Percentiles rank a stretch among this genome's conserved stretches.
phyloP scores from a whole-genome alignment of 2,797 vertebrate species.

The Pantherophis alleghaniensis region DNA sequence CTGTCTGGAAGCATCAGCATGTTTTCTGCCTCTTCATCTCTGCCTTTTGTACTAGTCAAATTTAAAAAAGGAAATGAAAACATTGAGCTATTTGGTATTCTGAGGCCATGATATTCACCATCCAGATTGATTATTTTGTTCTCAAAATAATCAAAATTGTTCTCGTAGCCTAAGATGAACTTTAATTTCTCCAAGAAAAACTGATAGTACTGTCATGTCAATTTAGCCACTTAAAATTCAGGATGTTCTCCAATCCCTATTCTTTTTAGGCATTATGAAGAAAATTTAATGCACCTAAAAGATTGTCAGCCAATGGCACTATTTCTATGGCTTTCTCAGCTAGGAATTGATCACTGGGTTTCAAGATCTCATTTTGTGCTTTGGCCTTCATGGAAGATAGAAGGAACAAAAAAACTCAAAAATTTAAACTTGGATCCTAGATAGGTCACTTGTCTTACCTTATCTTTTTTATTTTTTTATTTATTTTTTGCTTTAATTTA shows the following conservation, averaged over 20 bases:
- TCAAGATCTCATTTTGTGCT: background rate
- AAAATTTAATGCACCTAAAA: background rate
- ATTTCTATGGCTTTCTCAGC: background rate
- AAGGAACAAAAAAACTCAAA: background rate
- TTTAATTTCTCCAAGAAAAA: background rate
- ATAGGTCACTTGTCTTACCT: background rate
- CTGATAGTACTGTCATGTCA: background rate
- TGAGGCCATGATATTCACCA: background rate
- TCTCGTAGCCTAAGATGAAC: background rate
- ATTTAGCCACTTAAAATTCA: background rate
- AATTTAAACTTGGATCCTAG: background rate
- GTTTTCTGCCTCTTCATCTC: background rate
- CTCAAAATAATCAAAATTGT: background rate
- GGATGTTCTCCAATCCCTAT: background rate
- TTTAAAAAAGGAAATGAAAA: background rate
- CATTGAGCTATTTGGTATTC: background rate
- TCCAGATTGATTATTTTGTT: background rate
- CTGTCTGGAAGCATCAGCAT: background rate
- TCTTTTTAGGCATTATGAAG: background rate
- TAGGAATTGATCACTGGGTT: background rate
- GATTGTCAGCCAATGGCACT: background rate
- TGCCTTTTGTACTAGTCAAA: background rate
- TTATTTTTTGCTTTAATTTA: no score
- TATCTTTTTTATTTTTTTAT: background rate
- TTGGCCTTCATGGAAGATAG: background rate